These are phyloP conservation scores for Dolomedes plantarius DNA, from an alignment of 2,888 invertebrate species.

Conservation along the genomic window DNA sequence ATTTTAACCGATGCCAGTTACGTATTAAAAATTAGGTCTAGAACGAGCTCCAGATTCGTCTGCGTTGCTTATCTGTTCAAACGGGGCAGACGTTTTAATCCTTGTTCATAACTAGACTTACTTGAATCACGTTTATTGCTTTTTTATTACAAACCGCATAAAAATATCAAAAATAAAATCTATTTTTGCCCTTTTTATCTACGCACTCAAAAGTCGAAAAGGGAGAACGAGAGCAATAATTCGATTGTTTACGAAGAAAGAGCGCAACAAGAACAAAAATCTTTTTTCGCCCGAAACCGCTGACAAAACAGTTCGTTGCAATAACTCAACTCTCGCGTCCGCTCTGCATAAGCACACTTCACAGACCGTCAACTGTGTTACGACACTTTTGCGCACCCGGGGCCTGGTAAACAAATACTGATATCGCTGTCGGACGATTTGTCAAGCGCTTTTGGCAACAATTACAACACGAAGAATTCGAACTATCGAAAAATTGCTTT, in stretches of 20 bases:
- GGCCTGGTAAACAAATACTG: background rate
- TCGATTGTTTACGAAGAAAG: background rate
- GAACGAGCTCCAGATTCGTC: background rate
- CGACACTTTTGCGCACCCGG: background rate
- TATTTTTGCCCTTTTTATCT: background rate
- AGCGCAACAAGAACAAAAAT: background rate
- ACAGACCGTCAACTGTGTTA: background rate
- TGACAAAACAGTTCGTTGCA: constrained; percentile 2
- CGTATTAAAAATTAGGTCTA: too few relatives aligned
- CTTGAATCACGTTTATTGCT: too few relatives aligned
- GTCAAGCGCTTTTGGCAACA: background rate
- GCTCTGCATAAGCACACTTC: background rate
- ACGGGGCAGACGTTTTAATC: too few relatives aligned
- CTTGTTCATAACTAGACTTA: too few relatives aligned
- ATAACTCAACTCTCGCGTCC: background rate
- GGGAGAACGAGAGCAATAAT: background rate
- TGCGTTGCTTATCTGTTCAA: background rate
- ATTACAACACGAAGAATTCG: background rate
- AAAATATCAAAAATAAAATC: background rate
- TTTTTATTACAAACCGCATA: background rate
- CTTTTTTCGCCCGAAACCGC: background rate
- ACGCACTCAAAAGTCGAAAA: background rate
- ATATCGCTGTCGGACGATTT: constrained; percentile 1
- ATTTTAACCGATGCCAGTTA: too few relatives aligned
- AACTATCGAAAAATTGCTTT: too few relatives aligned